Percentiles rank a stretch among this genome's conserved stretches.
Evolutionary conservation across 2,888 invertebrate genomes (phyloP).

Genomic region (Melipona beecheii): DNA sequence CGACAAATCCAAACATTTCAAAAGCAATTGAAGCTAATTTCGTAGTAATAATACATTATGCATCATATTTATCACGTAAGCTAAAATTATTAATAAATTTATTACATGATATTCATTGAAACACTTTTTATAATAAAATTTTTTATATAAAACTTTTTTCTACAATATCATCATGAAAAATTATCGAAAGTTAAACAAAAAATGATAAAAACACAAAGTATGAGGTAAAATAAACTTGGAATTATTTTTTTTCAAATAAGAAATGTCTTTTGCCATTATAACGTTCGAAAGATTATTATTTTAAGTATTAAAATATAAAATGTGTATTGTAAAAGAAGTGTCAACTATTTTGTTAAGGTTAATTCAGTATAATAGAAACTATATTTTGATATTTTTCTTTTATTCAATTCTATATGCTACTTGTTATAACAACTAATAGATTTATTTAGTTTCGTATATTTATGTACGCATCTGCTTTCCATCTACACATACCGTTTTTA

Average conservation of each 20-base stretch:
- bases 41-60: slow-evolving; percentile 30
- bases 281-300: slow-evolving; percentile 2
- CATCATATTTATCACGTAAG: slow-evolving; percentile 20
- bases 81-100: slow-evolving; percentile 5
- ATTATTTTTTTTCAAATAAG: slow-evolving; percentile 5
- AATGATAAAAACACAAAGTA: slow-evolving; percentile 7
- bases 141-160: not conserved
- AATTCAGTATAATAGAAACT: slow-evolving; percentile 30
- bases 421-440: slow-evolving; percentile 75
- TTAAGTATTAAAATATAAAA: slow-evolving; percentile 7
- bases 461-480: slow-evolving; percentile 67
- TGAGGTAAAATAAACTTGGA: slow-evolving; percentile 28
- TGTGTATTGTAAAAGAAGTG: not conserved
- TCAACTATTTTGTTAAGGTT: slow-evolving; percentile 19
- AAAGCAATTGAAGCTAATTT: slow-evolving; percentile 70
- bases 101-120: slow-evolving; percentile 14
- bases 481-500: slow-evolving; percentile 69
- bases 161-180: slow-evolving; percentile 18
- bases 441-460: slow-evolving; percentile 70
- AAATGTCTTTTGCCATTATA: not conserved
- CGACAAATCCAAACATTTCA: slow-evolving; percentile 81
- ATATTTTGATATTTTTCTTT: slow-evolving; percentile 65
- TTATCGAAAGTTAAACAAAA: slow-evolving; percentile 1
- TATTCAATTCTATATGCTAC: slow-evolving; percentile 77
- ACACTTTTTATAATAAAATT: too few species aligned